Conservation (phyloP, 2,797 vertebrate genomes). For the Eospalax fontanierii region DNA sequence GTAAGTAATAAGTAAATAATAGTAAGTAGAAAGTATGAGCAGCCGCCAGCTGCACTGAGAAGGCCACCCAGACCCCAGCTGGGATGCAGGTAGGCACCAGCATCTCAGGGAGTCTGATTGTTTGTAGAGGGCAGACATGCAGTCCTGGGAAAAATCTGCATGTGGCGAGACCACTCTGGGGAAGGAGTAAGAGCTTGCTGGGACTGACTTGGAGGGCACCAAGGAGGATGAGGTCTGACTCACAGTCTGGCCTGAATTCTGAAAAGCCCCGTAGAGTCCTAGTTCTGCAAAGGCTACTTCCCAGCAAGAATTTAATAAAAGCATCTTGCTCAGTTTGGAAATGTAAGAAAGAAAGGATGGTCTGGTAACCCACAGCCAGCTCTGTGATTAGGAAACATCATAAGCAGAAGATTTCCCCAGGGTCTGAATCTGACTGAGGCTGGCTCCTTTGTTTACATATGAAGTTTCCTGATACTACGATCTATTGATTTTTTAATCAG, state of each 20-base stretch:
- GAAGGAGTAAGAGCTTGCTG: not conserved
- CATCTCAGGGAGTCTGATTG: not conserved
- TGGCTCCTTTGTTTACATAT: not conserved
- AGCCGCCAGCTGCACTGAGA: not conserved
- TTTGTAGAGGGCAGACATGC: not conserved
- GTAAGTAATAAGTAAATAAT: no score
- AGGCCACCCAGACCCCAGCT: no score
- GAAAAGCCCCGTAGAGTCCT: not conserved
- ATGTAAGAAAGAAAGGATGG: not conserved
- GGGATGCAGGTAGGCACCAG: no score
- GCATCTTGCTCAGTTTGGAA: not conserved
- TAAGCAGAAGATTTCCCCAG: not conserved
- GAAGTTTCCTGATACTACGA: not conserved
- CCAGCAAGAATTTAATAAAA: not conserved
- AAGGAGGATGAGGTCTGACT: not conserved
- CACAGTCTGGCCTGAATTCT: not conserved
- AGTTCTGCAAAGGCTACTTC: not conserved
- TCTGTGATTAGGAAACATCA: not conserved
- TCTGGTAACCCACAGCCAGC: not conserved
- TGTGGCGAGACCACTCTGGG: not conserved
- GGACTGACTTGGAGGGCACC: fast-evolving
- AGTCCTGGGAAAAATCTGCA: not conserved
- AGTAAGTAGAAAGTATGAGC: no score
- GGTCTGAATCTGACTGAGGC: not conserved
- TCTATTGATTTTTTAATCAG: not conserved